Evolutionary conservation across 1,140 invertebrate species (phyloP).

Genomic region (Philopotamus ludificatus): DNA sequence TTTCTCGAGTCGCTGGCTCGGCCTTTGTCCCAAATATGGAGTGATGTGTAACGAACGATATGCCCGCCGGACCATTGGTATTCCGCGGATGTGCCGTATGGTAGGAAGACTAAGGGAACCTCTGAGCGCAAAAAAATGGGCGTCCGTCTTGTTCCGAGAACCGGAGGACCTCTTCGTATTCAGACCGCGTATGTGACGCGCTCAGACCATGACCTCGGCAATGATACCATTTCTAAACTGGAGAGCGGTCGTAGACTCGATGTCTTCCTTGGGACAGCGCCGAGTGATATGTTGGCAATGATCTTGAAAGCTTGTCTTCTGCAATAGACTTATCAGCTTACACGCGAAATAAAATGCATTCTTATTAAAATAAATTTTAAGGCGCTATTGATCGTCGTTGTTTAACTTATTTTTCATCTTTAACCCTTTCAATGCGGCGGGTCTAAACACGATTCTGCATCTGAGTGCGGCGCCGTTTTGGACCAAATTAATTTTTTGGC

Average conservation of each 20-base stretch:
- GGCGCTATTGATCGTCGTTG: too few species aligned
- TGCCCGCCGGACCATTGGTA: neutral
- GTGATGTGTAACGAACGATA: neutral
- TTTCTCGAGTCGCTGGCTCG: constrained; percentile 10
- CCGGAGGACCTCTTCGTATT: neutral
- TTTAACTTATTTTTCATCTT: too few species aligned
- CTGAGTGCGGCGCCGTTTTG: too few species aligned
- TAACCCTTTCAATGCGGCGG: too few species aligned
- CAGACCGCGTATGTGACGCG: neutral
- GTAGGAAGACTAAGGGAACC: neutral
- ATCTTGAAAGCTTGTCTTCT: too few species aligned
- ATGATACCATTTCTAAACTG: neutral
- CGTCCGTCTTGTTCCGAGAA: neutral
- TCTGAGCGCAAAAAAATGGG: neutral
- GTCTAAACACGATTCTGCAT: too few species aligned
- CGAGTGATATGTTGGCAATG: too few species aligned
- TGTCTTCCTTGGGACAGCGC: neutral
- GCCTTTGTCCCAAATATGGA: constrained; percentile 29
- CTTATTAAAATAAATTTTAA: too few species aligned
- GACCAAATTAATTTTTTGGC: too few species aligned
- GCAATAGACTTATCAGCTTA: too few species aligned
- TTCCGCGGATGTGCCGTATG: neutral
- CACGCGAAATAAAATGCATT: too few species aligned
- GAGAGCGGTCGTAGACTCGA: neutral
- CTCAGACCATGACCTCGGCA: constrained; percentile 4